phyloP scores from a whole-genome alignment of 1,140 invertebrate species.

The Plutomurus gul region DNA sequence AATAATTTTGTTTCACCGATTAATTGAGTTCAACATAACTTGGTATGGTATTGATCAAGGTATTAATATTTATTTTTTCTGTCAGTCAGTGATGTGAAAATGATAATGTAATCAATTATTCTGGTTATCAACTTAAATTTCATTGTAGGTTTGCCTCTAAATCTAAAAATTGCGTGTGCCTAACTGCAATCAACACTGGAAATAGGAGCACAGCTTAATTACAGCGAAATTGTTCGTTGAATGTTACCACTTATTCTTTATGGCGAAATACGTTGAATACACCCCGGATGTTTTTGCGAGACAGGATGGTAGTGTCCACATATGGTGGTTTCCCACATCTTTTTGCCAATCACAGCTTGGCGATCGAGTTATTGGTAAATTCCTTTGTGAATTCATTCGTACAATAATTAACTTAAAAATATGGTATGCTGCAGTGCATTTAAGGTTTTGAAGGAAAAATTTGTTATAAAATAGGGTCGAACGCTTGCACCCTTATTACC shows the following conservation, averaged over 20 bases:
- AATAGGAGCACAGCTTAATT: no score
- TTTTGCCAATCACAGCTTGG: slow-evolving; percentile 54
- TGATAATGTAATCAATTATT: no score
- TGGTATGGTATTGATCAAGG: no score
- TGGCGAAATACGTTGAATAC: slow-evolving; percentile 54
- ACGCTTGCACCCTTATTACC: slow-evolving; percentile 54
- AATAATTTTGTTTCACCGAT: no score
- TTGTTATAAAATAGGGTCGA: slow-evolving; percentile 46
- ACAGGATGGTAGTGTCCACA: slow-evolving; percentile 46
- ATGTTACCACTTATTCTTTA: neutral
- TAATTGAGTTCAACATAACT: no score
- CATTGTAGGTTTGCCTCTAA: no score
- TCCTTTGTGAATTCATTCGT: neutral
- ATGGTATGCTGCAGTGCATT: neutral
- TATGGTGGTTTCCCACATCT: slow-evolving; percentile 54
- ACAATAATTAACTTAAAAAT: neutral
- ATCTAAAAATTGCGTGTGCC: no score
- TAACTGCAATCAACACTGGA: no score
- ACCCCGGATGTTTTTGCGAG: slow-evolving; percentile 48
- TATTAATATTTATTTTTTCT: no score
- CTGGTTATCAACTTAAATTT: no score
- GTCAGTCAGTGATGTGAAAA: no score
- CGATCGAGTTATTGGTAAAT: slow-evolving; percentile 52
- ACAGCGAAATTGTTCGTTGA: no score
- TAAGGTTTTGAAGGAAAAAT: neutral